Percentiles rank a stretch among this genome's conserved stretches.
These are phyloP conservation scores for Chionis minor DNA, from an alignment of 2,113 vertebrate species.

Conservation along the genomic window DNA sequence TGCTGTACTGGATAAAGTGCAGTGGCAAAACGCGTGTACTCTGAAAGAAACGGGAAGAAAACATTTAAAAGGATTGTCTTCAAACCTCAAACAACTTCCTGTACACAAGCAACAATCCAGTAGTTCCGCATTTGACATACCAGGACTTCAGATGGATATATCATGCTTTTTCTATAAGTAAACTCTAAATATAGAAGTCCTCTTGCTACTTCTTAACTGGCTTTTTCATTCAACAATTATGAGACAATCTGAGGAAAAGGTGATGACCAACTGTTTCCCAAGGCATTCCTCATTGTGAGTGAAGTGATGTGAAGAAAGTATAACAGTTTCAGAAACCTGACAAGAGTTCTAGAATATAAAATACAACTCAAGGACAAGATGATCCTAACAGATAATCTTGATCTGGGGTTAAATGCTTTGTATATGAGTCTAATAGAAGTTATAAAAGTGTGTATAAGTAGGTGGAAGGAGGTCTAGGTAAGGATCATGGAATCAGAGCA, in stretches of 20 bases:
- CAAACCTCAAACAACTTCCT: neutral
- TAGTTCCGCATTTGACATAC: neutral
- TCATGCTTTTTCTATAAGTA: neutral
- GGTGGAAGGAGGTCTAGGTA: neutral
- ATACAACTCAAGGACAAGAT: neutral
- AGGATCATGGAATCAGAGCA: neutral
- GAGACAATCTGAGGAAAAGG: neutral
- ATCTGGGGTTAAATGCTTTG: neutral
- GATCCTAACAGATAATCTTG: neutral
- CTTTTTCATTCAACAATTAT: neutral
- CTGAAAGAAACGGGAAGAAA: neutral
- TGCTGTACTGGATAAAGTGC: neutral
- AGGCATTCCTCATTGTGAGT: neutral
- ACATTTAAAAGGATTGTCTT: neutral
- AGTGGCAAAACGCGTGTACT: neutral
- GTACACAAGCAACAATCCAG: neutral
- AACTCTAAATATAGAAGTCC: neutral
- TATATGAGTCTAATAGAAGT: neutral
- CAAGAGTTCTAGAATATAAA: neutral
- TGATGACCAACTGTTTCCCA: neutral
- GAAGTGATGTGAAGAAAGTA: neutral
- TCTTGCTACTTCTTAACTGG: neutral
- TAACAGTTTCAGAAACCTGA: neutral
- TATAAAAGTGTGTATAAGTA: neutral
- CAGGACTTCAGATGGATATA: neutral